Evolutionary conservation across 1,140 invertebrate genomes (phyloP).

Genomic region (Spodoptera frugiperda): DNA sequence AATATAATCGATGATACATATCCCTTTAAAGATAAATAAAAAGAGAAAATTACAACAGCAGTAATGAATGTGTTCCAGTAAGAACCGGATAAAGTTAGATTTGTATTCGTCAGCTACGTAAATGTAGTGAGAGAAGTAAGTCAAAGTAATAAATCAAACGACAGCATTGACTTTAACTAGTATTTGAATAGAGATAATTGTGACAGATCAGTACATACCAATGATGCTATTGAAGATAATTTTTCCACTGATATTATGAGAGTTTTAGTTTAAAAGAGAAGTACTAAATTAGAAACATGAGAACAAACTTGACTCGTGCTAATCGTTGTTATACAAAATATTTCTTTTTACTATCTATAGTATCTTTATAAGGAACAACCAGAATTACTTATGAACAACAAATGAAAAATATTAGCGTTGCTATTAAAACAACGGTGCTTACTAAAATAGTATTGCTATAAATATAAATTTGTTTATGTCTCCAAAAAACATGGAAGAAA

Average conservation of each 20-base stretch:
- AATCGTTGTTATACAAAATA: too few species aligned
- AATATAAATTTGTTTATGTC: too few species aligned
- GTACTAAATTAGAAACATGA: not conserved
- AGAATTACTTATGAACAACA: too few species aligned
- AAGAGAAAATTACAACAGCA: too few species aligned
- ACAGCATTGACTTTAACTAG: slow-evolving; percentile 6
- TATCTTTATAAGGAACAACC: too few species aligned
- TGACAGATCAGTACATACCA: not conserved
- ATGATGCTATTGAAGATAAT: not conserved
- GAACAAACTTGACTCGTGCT: not conserved
- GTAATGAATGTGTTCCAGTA: not conserved
- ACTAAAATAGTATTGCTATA: too few species aligned
- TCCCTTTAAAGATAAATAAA: too few species aligned
- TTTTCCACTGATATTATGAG: slow-evolving; percentile 1
- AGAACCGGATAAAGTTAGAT: not conserved
- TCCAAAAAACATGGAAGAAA: too few species aligned
- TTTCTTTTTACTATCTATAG: too few species aligned
- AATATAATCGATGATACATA: too few species aligned
- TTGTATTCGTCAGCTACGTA: not conserved
- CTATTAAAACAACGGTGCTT: too few species aligned
- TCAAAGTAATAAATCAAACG: not conserved
- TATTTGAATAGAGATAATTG: not conserved
- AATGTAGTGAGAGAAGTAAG: not conserved
- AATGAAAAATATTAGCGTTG: too few species aligned
- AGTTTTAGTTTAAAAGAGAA: not conserved